Evolutionary conservation across 2,888 invertebrate genomes (phyloP), one percentile per base, ranked within the genome.

Genomic region (Lordiphosa fenestrarum): DNA sequence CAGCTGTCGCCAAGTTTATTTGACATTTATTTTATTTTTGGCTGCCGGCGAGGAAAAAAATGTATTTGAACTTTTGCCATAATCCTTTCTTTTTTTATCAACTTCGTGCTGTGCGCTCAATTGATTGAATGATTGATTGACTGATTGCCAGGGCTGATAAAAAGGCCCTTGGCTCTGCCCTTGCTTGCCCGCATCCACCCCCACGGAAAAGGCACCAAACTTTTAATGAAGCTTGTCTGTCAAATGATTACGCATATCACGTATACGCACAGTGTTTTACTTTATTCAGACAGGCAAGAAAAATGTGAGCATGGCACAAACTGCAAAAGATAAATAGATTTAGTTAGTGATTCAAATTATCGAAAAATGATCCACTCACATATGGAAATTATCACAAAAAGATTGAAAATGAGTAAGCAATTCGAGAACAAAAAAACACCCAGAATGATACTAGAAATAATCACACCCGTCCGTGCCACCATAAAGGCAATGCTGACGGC

Each of bases 1-100:
- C 63, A 62, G 46, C 65, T 48, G 48, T 59, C 51, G 53, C 40
- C 57, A 65, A 61, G 62, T 80, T 69, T 66, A 76, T 76, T 71
- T 71, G 62, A 73, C 74, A 66, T 77, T 73, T 74, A 70, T 72
- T 72, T 77, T 70, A 67, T 66, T 69, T 71, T 62, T 64, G 59
- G 62, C 64, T 46, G 54, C 64, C 4, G 10, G 30, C 9, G 10
- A 7, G 3, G 7, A 30, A 10, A 57, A 41, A 57, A 48, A 56
- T 56, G 58, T 66, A 57, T 68, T 65, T 66, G 49, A 70, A 69
- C 64, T 76, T 66, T 73, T 41, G 54, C 53, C 60, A 60, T 73
- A 76, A 76, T 69, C 63, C 68, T 69, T 73, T 73, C 54, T 49
- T 30, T 41, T 41, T 37, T 30, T 38, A 52, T 66, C 42, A 53